Evolutionary conservation across 35 echinoderm and acorn worm species (phyloP).

Genomic region (Ophioderma brevispina): DNA sequence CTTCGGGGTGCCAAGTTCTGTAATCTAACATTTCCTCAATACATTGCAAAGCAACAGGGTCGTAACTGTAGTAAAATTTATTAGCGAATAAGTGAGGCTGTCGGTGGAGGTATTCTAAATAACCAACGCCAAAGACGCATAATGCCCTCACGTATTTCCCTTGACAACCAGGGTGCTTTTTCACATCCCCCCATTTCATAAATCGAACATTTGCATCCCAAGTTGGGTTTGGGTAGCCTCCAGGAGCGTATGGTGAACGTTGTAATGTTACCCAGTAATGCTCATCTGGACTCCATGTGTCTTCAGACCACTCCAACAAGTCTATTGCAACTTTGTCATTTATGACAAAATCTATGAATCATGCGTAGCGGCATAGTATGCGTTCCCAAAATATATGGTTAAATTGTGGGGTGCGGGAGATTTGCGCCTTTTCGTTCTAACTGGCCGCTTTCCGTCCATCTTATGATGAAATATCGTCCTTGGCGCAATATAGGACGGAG

Average conservation of each 20-base stretch:
- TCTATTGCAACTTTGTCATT: slow-evolving; percentile 37
- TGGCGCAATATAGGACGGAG: neutral
- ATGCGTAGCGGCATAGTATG: slow-evolving; percentile 22
- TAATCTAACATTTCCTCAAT: slow-evolving; percentile 43
- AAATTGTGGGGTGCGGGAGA: slow-evolving; percentile 36
- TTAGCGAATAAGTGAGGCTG: slow-evolving; percentile 48
- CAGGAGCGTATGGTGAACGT: slow-evolving; percentile 42
- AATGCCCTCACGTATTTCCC: slow-evolving; percentile 42
- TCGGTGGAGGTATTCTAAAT: slow-evolving; percentile 1
- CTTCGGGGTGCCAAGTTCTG: no score
- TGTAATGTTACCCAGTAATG: slow-evolving; percentile 61
- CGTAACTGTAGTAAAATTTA: slow-evolving; percentile 64
- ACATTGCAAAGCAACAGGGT: slow-evolving; percentile 59
- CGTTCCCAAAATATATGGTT: slow-evolving; percentile 47
- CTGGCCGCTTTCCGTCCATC: neutral
- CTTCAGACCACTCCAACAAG: slow-evolving; percentile 41
- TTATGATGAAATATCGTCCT: neutral
- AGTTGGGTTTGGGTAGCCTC: slow-evolving; percentile 39
- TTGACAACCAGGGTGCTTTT: neutral
- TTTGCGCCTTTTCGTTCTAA: slow-evolving; percentile 21
- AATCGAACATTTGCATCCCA: neutral
- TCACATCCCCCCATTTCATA: neutral
- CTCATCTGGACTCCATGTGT: slow-evolving; percentile 52
- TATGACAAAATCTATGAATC: slow-evolving; percentile 47
- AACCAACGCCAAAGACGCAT: slow-evolving; percentile 32